phyloP scores from a whole-genome alignment of 2,797 vertebrate species.

The Scyliorhinus canicula region DNA sequence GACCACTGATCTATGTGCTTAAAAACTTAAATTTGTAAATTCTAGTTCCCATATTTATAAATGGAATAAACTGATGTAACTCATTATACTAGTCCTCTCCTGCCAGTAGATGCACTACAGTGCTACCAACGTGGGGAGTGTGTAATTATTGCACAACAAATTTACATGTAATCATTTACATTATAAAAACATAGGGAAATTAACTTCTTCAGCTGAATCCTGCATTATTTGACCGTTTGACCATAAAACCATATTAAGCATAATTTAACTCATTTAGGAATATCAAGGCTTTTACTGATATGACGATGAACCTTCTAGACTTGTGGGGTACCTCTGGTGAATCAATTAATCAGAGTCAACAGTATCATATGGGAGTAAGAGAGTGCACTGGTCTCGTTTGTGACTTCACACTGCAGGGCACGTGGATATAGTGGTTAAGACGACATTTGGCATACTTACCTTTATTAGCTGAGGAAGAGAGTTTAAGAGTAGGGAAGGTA shows the following conservation, averaged over 20 bases:
- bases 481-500: too few species aligned
- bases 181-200: not conserved
- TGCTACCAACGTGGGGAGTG: not conserved
- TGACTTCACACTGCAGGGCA: not conserved
- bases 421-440: too few species aligned
- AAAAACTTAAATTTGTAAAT: not conserved
- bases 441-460: too few species aligned
- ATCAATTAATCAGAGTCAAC: not conserved
- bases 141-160: not conserved
- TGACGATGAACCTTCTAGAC: not conserved
- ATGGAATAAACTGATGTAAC: not conserved
- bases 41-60: not conserved
- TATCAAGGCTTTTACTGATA: not conserved
- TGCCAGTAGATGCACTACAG: not conserved
- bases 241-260: too few species aligned
- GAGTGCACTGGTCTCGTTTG: not conserved
- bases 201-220: not conserved
- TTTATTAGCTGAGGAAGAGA: too few species aligned
- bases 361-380: too few species aligned
- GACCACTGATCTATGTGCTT: not conserved
- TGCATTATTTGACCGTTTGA: not conserved
- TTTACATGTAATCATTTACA: not conserved
- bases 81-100: too few species aligned
- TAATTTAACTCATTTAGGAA: not conserved
- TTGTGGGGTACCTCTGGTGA: not conserved